Evolutionary conservation across 23 tunicate species (phyloP), one percentile per base, ranked within the genome.

Genomic region (Phallusia fumigata): DNA sequence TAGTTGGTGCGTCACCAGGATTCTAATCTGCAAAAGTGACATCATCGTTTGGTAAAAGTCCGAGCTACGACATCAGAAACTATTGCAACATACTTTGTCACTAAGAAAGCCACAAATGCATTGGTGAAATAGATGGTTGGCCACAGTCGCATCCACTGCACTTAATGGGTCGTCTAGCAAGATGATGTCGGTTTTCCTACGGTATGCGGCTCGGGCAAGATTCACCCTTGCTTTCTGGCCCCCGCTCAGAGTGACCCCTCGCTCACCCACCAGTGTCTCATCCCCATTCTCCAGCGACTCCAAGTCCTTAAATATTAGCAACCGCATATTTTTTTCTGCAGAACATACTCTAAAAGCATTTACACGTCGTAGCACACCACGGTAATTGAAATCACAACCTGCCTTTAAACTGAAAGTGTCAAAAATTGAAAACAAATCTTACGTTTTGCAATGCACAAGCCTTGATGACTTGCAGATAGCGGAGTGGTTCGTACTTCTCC

Each of bases 211-310:
- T 81, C 99, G 84, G 19, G 99, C 99, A 16, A 95, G 84, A 64
- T 89, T 91, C 3, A 95, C 84, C 36, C 99, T 49, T 0, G 99
- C 99, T 84, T 90, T 90, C 76, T 95, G 99, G 0, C 99, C 99
- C 19, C 99, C 99, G 78, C 96, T 90, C 35, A 96, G 65, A 3
- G 97, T 88, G 18, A 96, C 89, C 0, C 99, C 99, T 21, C 69
- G 69, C 69, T 58, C 69, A 6, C 99, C 99, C 32, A 96, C 91
- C 76, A 96, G 19, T 0, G 97, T 96, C 30, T 35, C 36, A 64
- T 96, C 99, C 0, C 97, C 94, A 45, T 85, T n/a, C 0, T 58
- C 16, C 69, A 58, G 69, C 26, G 69, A 22, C 69, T 58, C 69
- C 69, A 58, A 58, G 28, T 58, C 69, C 69, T 58, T 22, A 21